phyloP scores from a whole-genome alignment of 2,113 vertebrate species.

The Zosterops pallidus region DNA sequence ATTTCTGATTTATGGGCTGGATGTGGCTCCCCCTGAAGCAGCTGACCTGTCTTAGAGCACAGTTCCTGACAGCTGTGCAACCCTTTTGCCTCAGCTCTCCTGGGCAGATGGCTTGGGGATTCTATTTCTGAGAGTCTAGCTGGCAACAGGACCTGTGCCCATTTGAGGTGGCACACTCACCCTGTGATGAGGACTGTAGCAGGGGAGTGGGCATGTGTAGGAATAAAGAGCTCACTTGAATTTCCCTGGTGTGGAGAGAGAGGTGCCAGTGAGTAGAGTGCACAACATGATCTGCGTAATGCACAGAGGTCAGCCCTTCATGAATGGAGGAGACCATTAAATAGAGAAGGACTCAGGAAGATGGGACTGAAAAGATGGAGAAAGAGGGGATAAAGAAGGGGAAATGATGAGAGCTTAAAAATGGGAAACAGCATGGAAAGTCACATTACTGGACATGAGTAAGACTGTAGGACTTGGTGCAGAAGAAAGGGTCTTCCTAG shows the following conservation, averaged over 20 bases:
- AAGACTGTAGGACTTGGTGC: not conserved
- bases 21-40: not conserved
- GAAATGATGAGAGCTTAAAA: not conserved
- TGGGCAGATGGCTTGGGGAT: not conserved
- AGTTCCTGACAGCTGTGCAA: not conserved
- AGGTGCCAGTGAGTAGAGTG: not conserved
- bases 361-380: not conserved
- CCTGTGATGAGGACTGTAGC: not conserved
- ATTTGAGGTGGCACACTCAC: not conserved
- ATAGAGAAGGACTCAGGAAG: not conserved
- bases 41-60: not conserved
- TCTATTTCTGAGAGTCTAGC: constrained; percentile 29
- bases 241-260: not conserved
- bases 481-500: not conserved
- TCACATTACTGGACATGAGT: not conserved
- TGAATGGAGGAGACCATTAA: not conserved
- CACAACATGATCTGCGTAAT: not conserved
- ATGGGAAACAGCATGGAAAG: not conserved
- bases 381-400: not conserved
- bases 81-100: not conserved
- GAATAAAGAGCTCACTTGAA: not conserved
- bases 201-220: not conserved
- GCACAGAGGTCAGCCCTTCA: not conserved
- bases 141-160: constrained; percentile 32
- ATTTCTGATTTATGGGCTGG: constrained; percentile 17